Conservation (phyloP, 2,888 invertebrate species). For the Ctenicera cuprea region DNA sequence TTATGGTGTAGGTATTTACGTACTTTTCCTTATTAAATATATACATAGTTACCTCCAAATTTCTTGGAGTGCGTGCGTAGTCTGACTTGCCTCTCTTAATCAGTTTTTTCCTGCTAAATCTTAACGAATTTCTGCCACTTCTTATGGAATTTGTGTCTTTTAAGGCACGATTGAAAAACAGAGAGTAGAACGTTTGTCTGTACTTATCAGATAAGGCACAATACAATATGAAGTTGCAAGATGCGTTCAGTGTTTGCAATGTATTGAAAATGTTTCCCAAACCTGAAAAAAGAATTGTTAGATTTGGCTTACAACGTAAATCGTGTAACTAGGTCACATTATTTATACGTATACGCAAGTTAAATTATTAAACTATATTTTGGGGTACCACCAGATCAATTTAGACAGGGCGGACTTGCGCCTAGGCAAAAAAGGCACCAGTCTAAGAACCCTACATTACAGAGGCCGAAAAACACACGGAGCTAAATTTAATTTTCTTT, state of each 20-base stretch:
- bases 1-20: slow-evolving; percentile 67
- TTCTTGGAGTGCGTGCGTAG: slow-evolving; percentile 69
- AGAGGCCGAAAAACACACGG: no score
- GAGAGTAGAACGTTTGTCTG: slow-evolving; percentile 75
- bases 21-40: slow-evolving; percentile 70
- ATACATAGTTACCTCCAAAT: slow-evolving; percentile 72
- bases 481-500: no score
- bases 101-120: slow-evolving; percentile 39
- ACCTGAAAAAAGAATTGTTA: slow-evolving; percentile 65
- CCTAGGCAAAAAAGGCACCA: no score
- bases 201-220: slow-evolving; percentile 86
- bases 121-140: slow-evolving; percentile 27
- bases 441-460: no score
- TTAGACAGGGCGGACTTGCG: no score
- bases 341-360: no score
- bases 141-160: slow-evolving; percentile 64
- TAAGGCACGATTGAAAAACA: slow-evolving; percentile 66
- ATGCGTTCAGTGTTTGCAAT: slow-evolving; percentile 82
- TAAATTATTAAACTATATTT: no score
- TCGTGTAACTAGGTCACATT: no score
- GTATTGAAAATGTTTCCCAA: slow-evolving; percentile 85
- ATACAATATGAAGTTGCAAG: slow-evolving; percentile 86
- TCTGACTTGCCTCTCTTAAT: slow-evolving; percentile 55
- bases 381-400: no score
- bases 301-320: slow-evolving; percentile 1